Conservation (phyloP, 92 coral and sea anemone species). For the Palythoa caribaeorum region DNA sequence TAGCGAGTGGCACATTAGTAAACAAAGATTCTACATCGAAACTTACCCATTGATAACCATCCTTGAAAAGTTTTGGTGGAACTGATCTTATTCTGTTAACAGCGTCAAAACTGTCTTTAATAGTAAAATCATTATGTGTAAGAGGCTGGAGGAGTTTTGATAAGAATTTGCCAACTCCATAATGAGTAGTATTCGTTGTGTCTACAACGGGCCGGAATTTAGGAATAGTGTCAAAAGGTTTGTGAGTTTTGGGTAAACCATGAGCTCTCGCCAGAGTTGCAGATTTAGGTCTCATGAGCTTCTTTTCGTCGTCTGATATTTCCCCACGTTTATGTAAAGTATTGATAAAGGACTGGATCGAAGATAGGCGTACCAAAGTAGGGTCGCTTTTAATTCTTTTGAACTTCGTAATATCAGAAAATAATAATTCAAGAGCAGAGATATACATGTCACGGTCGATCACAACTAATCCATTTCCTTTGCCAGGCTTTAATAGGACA, state of each 20-base stretch:
- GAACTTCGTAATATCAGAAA: conserved; percentile 55
- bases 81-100: background rate
- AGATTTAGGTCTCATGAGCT: conserved; percentile 46
- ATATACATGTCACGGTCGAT: conserved; percentile 36
- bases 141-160: conserved; percentile 1
- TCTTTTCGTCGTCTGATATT: conserved; percentile 38
- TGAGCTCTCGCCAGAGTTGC: conserved; percentile 48
- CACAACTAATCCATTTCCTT: conserved; percentile 67
- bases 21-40: conserved; percentile 12
- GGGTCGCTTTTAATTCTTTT: conserved; percentile 44
- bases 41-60: background rate
- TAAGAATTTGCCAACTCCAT: background rate
- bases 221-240: conserved; percentile 23
- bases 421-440: conserved; percentile 37
- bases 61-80: background rate
- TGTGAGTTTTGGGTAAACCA: conserved; percentile 68
- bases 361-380: conserved; percentile 5
- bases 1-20: background rate
- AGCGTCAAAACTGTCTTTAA: conserved; percentile 7
- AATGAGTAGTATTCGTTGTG: conserved; percentile 40
- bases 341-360: background rate
- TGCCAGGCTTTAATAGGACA: conserved; percentile 55
- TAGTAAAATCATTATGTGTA: background rate
- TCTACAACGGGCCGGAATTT: conserved; percentile 50
- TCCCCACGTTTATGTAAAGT: conserved; percentile 47